phyloP scores from a whole-genome alignment of 2,113 vertebrate species.

The Crotalus tigris region DNA sequence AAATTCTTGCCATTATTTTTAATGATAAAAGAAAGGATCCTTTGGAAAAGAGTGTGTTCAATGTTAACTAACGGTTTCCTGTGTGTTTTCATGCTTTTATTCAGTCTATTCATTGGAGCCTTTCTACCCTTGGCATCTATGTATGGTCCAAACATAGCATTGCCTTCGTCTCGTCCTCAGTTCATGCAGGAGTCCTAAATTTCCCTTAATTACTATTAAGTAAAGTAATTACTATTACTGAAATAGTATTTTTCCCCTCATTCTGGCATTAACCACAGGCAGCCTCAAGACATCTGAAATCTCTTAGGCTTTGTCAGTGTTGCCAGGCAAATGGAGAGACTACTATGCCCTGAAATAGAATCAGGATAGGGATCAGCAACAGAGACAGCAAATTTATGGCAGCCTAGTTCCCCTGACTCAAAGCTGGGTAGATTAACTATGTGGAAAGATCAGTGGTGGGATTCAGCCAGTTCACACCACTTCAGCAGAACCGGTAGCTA shows the following conservation, averaged over 20 bases:
- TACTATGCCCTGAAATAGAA: background rate
- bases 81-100: background rate
- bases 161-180: background rate
- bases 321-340: background rate
- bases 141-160: background rate
- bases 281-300: background rate
- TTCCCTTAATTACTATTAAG: background rate
- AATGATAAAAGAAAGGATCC: background rate
- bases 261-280: background rate
- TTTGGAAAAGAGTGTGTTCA: background rate
- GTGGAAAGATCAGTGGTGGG: background rate
- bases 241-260: background rate
- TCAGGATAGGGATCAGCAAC: background rate
- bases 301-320: background rate
- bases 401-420: background rate
- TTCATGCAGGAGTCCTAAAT: background rate
- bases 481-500: too few relatives aligned
- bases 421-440: background rate
- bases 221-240: background rate
- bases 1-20: background rate
- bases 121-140: background rate
- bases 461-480: too few relatives aligned
- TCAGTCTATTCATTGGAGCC: background rate
- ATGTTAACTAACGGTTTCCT: background rate
- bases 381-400: background rate